These are phyloP conservation scores for Macrobrachium nipponense DNA, from an alignment of 1,140 invertebrate species.

Conservation along the genomic window DNA sequence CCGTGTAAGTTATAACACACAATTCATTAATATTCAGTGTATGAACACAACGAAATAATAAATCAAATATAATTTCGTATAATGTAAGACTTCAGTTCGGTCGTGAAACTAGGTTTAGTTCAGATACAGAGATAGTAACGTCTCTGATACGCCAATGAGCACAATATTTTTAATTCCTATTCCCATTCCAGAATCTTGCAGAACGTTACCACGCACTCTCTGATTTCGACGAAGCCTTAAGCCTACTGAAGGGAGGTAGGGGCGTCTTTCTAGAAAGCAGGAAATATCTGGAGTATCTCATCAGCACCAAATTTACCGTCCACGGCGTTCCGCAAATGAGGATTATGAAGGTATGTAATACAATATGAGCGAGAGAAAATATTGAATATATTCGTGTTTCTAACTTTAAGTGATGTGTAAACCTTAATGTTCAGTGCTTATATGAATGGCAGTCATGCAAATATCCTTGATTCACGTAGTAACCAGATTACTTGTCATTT, in stretches of 20 bases:
- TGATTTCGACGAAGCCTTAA: not conserved
- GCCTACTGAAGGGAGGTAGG: slow-evolving; percentile 16
- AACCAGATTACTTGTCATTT: no score
- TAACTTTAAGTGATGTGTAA: not conserved
- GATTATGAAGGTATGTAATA: slow-evolving; percentile 46
- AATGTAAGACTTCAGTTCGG: no score
- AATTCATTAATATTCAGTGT: no score
- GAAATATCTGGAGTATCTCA: slow-evolving; percentile 34
- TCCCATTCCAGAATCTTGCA: slow-evolving; percentile 5
- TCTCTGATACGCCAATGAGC: no score
- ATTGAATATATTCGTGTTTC: not conserved
- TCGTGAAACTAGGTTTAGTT: no score
- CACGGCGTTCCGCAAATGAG: slow-evolving; percentile 18
- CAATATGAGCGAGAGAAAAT: not conserved
- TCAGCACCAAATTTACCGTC: slow-evolving; percentile 13
- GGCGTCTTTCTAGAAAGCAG: slow-evolving; percentile 36
- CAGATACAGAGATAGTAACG: no score
- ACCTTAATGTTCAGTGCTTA: not conserved
- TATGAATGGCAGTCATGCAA: no score
- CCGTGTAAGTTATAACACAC: not conserved
- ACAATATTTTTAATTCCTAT: not conserved
- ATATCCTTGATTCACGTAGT: no score
- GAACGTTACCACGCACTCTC: slow-evolving; percentile 3
- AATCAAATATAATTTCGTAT: no score
- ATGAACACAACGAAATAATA: no score